Percentiles rank a stretch among this genome's conserved stretches.
Evolutionary conservation across 2,888 invertebrate genomes (phyloP).

Genomic region (Drosophila meridiana): DNA sequence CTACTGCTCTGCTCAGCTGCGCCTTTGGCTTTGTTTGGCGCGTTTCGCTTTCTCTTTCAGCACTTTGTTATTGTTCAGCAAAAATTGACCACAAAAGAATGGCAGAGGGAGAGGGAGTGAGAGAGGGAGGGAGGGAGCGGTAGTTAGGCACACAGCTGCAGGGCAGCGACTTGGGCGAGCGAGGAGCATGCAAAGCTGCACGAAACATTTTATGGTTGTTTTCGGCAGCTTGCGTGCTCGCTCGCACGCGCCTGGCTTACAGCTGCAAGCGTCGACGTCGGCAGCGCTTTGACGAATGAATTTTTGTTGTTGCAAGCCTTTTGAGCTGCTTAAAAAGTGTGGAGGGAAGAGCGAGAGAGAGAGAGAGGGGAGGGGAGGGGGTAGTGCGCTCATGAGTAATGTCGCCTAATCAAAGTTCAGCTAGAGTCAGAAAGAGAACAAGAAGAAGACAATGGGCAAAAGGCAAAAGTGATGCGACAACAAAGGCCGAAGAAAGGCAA

Average conservation of each 20-base stretch:
- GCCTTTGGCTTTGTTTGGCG: conserved; percentile 32
- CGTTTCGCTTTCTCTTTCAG: conserved; percentile 23
- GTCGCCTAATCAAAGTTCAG: conserved; percentile 62
- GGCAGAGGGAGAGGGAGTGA: neutral
- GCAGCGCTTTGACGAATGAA: conserved; percentile 53
- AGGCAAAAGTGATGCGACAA: conserved; percentile 36
- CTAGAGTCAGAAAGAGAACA: conserved; percentile 30
- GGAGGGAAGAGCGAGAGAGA: neutral
- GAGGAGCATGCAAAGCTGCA: conserved; percentile 54
- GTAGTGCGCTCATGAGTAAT: conserved; percentile 11
- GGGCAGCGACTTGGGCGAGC: neutral
- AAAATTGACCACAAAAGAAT: conserved; percentile 60
- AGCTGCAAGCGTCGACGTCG: conserved; percentile 33
- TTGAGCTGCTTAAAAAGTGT: conserved; percentile 19
- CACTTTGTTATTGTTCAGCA: conserved; percentile 18
- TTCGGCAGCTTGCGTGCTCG: neutral
- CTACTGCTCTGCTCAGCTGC: conserved; percentile 26
- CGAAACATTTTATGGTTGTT: conserved; percentile 47
- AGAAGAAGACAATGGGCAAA: conserved; percentile 21
- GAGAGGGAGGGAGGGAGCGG: neutral
- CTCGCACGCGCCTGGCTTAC: conserved; percentile 10
- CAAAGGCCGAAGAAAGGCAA: conserved; percentile 28
- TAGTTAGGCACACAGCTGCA: conserved; percentile 26
- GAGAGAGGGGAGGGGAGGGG: neutral
- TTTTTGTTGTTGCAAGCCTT: conserved; percentile 37